Conservation (phyloP, 64 coral and sea anemone species). For the Montipora capricornis region DNA sequence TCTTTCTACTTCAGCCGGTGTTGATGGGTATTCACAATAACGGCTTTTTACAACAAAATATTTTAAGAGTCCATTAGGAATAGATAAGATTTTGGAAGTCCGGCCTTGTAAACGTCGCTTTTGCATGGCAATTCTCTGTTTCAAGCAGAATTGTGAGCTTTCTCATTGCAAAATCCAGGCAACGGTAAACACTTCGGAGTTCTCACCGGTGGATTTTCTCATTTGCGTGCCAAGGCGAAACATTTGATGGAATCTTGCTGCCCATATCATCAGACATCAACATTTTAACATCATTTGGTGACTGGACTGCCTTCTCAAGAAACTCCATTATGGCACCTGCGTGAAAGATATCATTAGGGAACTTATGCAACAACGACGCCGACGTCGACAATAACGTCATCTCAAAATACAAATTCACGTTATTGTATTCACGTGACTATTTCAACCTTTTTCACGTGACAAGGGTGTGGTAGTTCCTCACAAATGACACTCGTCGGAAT, state of each 20-base stretch:
- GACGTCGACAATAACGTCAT: no score
- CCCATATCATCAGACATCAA: constrained; percentile 17
- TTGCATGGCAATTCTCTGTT: not conserved
- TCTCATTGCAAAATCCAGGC: no score
- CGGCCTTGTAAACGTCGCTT: not conserved
- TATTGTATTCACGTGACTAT: no score
- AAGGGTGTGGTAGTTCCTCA: no score
- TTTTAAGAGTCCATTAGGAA: not conserved
- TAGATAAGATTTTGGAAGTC: not conserved
- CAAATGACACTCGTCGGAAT: no score
- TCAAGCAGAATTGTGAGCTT: no score
- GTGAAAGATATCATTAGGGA: not conserved
- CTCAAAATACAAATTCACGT: no score
- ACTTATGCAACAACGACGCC: no score
- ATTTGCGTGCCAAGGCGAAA: constrained; percentile 26
- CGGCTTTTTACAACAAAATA: not conserved
- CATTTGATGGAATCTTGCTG: constrained; percentile 14
- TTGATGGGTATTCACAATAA: no score
- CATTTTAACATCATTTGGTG: constrained; percentile 24
- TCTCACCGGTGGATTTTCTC: not conserved
- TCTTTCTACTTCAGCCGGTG: no score
- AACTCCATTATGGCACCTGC: not conserved
- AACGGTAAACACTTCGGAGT: not conserved
- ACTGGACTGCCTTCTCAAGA: not conserved
- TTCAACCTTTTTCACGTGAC: no score